A percentile compares a stretch with the other conserved stretches of the same genome.
Conservation (phyloP, 2,113 vertebrate species). For the Hippocampus zosterae region DNA sequence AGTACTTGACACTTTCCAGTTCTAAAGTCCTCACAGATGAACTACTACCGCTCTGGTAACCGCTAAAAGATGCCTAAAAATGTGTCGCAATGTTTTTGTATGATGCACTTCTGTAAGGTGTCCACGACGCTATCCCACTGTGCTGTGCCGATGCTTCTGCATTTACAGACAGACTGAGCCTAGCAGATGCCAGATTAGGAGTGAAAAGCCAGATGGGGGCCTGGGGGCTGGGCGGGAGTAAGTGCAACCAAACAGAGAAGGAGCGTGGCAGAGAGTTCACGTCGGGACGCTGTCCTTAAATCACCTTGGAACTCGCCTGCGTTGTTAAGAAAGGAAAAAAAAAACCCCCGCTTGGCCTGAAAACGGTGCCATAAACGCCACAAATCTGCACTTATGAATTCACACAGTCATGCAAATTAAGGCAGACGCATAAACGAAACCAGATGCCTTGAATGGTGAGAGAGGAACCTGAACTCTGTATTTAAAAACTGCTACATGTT, state of each 20-base stretch:
- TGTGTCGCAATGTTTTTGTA: background rate
- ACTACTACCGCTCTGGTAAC: too few relatives aligned
- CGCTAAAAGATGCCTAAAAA: background rate
- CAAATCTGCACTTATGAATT: constrained; percentile 2
- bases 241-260: constrained; percentile 14
- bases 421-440: background rate
- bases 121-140: background rate
- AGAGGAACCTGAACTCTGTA: background rate
- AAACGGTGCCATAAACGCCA: background rate
- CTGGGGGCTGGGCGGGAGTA: background rate
- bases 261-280: constrained; percentile 39
- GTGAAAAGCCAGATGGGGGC: constrained; percentile 14
- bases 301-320: constrained; percentile 17
- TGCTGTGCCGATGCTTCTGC: background rate
- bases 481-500: background rate
- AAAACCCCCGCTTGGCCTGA: background rate
- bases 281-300: constrained; percentile 54
- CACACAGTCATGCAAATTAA: constrained; percentile 11
- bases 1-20: too few relatives aligned
- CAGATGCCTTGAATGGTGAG: background rate
- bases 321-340: constrained; percentile 8
- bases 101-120: constrained; percentile 1
- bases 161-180: constrained; percentile 4
- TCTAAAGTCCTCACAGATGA: too few relatives aligned
- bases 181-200: background rate